A percentile compares a stretch with the other conserved stretches of the same genome.
Conservation (phyloP, 2,113 vertebrate species). For the Myotis lucifugus region DNA sequence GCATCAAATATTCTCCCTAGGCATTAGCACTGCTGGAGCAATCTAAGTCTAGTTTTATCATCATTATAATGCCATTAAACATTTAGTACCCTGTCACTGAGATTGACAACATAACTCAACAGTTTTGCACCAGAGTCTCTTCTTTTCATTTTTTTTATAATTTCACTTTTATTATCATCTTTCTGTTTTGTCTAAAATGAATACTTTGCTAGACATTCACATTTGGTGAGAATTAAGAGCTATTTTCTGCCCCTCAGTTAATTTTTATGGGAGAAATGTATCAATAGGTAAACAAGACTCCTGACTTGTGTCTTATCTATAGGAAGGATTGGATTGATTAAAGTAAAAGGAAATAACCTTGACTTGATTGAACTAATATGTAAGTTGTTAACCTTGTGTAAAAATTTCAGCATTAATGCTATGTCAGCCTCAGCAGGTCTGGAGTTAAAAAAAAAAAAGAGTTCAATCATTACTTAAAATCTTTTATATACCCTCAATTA, state of each 20-base stretch:
- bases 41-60: constrained; percentile 71
- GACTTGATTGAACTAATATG: constrained; percentile 50
- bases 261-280: constrained; percentile 37
- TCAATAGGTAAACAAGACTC: background rate
- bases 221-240: background rate
- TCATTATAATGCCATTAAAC: constrained; percentile 79
- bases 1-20: constrained; percentile 68
- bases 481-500: background rate
- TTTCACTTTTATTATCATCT: constrained; percentile 54
- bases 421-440: background rate
- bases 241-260: background rate
- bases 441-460: background rate
- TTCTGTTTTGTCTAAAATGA: background rate
- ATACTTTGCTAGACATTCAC: background rate
- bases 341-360: constrained; percentile 46
- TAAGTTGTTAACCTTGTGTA: background rate
- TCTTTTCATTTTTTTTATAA: constrained; percentile 41
- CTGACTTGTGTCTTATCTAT: background rate
- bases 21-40: constrained; percentile 57
- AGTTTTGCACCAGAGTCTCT: constrained; percentile 26
- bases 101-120: constrained; percentile 67
- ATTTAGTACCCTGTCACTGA: constrained; percentile 49
- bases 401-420: background rate
- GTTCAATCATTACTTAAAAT: background rate
- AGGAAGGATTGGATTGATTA: constrained; percentile 42